A percentile compares a stretch with the other conserved stretches of the same genome.
Conservation (phyloP, 2,113 vertebrate species). For the Aphyosemion australe region DNA sequence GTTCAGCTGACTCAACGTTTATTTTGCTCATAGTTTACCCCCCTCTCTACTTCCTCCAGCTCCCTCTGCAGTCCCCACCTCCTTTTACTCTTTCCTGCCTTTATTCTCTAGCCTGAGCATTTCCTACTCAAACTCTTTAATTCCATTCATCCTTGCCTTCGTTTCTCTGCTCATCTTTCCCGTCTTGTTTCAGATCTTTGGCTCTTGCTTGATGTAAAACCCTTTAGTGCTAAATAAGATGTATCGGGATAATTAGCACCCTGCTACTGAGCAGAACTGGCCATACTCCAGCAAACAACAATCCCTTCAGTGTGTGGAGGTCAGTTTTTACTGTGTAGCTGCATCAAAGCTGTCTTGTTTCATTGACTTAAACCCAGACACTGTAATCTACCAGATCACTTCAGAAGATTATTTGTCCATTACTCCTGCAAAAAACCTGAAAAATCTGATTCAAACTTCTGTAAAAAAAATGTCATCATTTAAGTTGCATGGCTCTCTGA, state of each 20-base stretch:
- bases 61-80: constrained; percentile 13
- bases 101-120: constrained; percentile 35
- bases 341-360: constrained; percentile 11
- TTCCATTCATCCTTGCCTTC: not conserved
- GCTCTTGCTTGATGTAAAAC: constrained; percentile 26
- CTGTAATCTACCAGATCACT: too few relatives aligned
- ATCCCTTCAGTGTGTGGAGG: constrained; percentile 19
- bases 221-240: constrained; percentile 46
- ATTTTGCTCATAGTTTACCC: constrained; percentile 38
- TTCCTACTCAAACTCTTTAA: constrained; percentile 27
- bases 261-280: constrained; percentile 47
- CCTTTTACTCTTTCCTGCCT: constrained; percentile 13
- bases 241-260: constrained; percentile 55
- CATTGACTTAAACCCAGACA: constrained; percentile 29
- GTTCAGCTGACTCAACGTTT: constrained; percentile 64
- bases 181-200: constrained; percentile 41
- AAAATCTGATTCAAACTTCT: too few relatives aligned
- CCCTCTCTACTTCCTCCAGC: constrained; percentile 4
- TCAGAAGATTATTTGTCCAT: constrained; percentile 11
- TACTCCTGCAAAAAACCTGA: constrained; percentile 2
- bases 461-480: not conserved
- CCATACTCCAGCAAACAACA: constrained; percentile 50
- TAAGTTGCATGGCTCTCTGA: too few relatives aligned
- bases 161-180: not conserved
- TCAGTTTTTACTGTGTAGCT: constrained; percentile 29